Conservation (phyloP, 2,888 invertebrate genomes). For the Gymnosoma rotundatum region DNA sequence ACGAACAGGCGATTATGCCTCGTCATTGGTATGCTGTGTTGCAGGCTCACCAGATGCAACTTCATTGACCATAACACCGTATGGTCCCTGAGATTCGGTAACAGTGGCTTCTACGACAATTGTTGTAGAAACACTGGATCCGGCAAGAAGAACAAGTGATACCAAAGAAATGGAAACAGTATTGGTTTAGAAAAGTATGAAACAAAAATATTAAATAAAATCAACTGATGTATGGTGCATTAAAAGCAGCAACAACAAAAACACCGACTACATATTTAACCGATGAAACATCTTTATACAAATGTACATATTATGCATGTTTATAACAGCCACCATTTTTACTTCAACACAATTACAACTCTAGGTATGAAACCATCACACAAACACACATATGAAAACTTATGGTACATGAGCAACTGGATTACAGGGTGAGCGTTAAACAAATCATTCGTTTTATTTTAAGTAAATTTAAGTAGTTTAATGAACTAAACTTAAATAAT, state of each 20-base stretch:
- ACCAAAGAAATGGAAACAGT: slow-evolving; percentile 78
- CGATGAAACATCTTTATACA: slow-evolving; percentile 17
- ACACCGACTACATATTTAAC: slow-evolving; percentile 41
- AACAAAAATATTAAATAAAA: not conserved
- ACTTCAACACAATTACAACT: slow-evolving; percentile 28
- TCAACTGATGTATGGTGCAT: not conserved
- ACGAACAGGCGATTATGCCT: slow-evolving; percentile 73
- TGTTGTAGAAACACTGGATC: slow-evolving; percentile 77
- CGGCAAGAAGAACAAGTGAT: slow-evolving; percentile 53
- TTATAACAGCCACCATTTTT: slow-evolving; percentile 6
- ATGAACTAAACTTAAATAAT: not conserved
- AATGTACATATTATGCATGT: slow-evolving; percentile 2
- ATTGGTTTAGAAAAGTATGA: slow-evolving; percentile 74
- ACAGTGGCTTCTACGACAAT: slow-evolving; percentile 78
- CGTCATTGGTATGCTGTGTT: slow-evolving; percentile 73
- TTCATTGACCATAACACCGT: slow-evolving; percentile 75
- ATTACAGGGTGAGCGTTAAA: slow-evolving; percentile 73
- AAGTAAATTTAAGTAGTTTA: slow-evolving; percentile 25
- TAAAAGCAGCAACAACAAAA: slow-evolving; percentile 18
- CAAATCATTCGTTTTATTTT: slow-evolving; percentile 62
- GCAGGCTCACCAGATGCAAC: slow-evolving; percentile 73
- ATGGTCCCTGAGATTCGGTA: slow-evolving; percentile 80
- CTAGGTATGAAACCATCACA: slow-evolving; percentile 5
- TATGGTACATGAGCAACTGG: slow-evolving; percentile 56
- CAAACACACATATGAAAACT: slow-evolving; percentile 18